Evolutionary conservation across 2,113 vertebrate genomes (phyloP).

Genomic region (Clarias batrachus): DNA sequence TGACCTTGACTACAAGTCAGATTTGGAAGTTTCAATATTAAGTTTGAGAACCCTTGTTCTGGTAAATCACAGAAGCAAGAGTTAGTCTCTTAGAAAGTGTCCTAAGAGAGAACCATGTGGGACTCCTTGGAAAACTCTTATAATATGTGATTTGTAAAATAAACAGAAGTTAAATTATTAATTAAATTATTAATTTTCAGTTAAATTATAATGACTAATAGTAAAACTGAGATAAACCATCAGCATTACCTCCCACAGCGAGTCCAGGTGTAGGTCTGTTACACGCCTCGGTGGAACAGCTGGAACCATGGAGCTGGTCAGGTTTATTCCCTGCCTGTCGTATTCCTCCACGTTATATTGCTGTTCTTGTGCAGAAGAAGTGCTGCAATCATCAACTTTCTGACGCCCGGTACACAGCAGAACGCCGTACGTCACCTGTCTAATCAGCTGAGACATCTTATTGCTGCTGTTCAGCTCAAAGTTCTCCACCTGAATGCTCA

Average conservation of each 20-base stretch:
- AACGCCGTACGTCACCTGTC: slow-evolving; percentile 79
- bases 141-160: not conserved
- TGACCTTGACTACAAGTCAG: too few species aligned
- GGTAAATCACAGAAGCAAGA: not conserved
- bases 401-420: slow-evolving; percentile 56
- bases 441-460: slow-evolving; percentile 69
- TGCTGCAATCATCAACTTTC: not conserved
- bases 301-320: slow-evolving; percentile 56
- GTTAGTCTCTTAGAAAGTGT: not conserved
- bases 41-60: too few species aligned
- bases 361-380: not conserved
- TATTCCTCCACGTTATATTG: slow-evolving; percentile 69
- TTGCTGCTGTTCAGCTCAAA: slow-evolving; percentile 65
- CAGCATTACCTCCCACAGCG: slow-evolving; percentile 70
- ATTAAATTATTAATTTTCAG: too few species aligned
- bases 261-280: slow-evolving; percentile 59
- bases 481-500: slow-evolving; percentile 73
- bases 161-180: not conserved
- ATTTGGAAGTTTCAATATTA: too few species aligned
- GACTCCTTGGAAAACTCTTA: not conserved
- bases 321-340: slow-evolving; percentile 65
- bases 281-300: not conserved
- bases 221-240: not conserved
- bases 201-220: not conserved
- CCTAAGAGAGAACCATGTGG: not conserved